Conservation (phyloP, 2,888 invertebrate species). For the Asteroscopus sphinx region DNA sequence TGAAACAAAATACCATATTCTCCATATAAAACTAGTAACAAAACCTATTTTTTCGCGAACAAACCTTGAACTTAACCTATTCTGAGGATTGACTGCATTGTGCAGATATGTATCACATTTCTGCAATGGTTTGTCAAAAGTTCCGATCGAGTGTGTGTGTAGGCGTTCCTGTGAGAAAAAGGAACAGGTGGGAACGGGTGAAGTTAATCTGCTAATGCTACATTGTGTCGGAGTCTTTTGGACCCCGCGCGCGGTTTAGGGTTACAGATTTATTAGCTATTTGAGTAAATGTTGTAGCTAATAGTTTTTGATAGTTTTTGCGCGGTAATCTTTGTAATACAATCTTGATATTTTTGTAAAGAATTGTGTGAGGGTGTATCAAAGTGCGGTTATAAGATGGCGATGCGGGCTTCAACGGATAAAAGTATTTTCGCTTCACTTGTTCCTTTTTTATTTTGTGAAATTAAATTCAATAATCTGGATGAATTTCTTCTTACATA, state of each 20-base stretch:
- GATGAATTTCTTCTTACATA: neutral
- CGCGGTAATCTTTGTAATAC: conserved; percentile 32
- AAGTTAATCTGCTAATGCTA: conserved; percentile 71
- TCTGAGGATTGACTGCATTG: conserved; percentile 71
- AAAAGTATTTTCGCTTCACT: neutral
- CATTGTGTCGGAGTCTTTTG: conserved; percentile 59
- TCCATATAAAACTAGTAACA: conserved; percentile 19
- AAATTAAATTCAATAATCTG: neutral
- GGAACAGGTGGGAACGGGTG: conserved; percentile 84
- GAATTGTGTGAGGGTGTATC: conserved; percentile 13
- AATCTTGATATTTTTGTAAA: conserved; percentile 39
- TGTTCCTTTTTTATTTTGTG: neutral
- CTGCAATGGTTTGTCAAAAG: conserved; percentile 76
- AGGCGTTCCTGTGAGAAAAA: conserved; percentile 65
- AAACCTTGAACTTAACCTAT: conserved; percentile 25
- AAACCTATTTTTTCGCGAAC: conserved; percentile 41
- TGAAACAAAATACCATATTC: conserved; percentile 46
- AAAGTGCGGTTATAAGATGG: conserved; percentile 30
- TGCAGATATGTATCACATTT: conserved; percentile 76
- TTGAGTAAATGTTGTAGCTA: conserved; percentile 44
- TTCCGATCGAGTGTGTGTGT: conserved; percentile 65
- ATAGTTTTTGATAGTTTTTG: conserved; percentile 44
- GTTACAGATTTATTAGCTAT: conserved; percentile 57
- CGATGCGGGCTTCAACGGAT: conserved; percentile 32
- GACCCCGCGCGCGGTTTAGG: conserved; percentile 45